Evolutionary conservation across 2,113 vertebrate species (phyloP), one percentile per base, ranked within the genome.

Genomic region (Poecile atricapillus): DNA sequence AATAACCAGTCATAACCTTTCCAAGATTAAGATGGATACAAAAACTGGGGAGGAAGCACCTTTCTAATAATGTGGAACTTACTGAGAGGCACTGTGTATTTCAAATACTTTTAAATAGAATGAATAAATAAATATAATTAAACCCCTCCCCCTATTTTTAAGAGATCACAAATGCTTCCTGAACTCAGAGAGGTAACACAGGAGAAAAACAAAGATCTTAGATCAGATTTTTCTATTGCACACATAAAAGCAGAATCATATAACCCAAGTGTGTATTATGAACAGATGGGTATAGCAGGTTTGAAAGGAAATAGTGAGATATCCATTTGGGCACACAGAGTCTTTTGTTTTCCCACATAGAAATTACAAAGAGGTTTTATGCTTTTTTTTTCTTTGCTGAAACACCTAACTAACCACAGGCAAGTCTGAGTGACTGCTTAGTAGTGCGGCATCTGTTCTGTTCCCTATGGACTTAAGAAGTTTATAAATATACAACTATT

Each of bases 111-210:
- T 70, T n/a, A 89, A 53, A 52, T 1, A 52, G 21, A 73, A 73
- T 37, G 8, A 69, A 73, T 41, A 93, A 49, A 62, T 25, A 47
- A 43, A 76, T 2, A 89, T 79, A 69, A 59, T 33, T 62, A 27
- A 1, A 0, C 0, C 0, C 2, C 7, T n/a, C 0, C 0, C 1
- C 3, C 7, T 44, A 15, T 49, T 67, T 67, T 56, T 56, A 41
- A 59, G 31, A 68, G n/a, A 78, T 55, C 17, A 63, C 19, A 56
- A 74, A 50, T 16, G 24, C 39, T 89, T 63, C 52, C 50, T 13
- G 17, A 53, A 27, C 37, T 92, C n/a, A 76, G 30, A 60, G 10
- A 60, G 44, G 46, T 83, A 83, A 86, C 39, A 53, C 6, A 56
- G 8, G 25, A 90, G 47, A 68, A 86, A 41, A 83, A 78, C 39